Evolutionary conservation across 2,888 invertebrate species (phyloP).

Genomic region (Lepetodrilus schrolli): DNA sequence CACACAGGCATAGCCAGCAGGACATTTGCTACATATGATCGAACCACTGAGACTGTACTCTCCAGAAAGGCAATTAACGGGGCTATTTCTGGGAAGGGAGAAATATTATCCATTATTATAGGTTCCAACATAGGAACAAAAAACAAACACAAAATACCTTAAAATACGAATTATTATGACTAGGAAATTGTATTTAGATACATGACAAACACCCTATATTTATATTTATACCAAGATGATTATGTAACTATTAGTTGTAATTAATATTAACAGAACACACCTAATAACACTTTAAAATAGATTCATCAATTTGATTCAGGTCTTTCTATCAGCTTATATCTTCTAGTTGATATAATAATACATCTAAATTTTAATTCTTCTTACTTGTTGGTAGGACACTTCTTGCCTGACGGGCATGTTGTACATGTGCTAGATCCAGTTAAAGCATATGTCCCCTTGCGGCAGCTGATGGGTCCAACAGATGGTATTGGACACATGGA

Average conservation of each 20-base stretch:
- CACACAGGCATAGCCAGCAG: constrained; percentile 55
- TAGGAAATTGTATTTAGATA: no score
- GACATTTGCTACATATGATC: constrained; percentile 56
- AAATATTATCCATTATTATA: no score
- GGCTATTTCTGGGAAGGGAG: constrained; percentile 40
- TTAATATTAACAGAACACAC: no score
- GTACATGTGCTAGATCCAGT: constrained; percentile 61
- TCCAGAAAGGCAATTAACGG: constrained; percentile 50
- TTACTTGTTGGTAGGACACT: constrained; percentile 54
- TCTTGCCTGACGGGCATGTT: constrained; percentile 61
- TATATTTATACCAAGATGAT: no score
- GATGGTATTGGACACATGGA: constrained; percentile 57
- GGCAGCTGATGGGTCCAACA: constrained; percentile 55
- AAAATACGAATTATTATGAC: neutral
- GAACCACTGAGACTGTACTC: constrained; percentile 51
- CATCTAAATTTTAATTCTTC: no score
- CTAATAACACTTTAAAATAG: no score
- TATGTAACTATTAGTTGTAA: no score
- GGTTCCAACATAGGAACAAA: neutral
- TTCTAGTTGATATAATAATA: no score
- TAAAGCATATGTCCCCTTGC: constrained; percentile 59
- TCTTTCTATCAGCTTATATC: no score
- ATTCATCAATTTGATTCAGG: no score
- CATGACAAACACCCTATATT: neutral
- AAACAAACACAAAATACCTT: neutral